Percentiles rank a stretch among this genome's conserved stretches.
phyloP scores from a whole-genome alignment of 2,113 vertebrate species.

The Crotalus helleri region DNA sequence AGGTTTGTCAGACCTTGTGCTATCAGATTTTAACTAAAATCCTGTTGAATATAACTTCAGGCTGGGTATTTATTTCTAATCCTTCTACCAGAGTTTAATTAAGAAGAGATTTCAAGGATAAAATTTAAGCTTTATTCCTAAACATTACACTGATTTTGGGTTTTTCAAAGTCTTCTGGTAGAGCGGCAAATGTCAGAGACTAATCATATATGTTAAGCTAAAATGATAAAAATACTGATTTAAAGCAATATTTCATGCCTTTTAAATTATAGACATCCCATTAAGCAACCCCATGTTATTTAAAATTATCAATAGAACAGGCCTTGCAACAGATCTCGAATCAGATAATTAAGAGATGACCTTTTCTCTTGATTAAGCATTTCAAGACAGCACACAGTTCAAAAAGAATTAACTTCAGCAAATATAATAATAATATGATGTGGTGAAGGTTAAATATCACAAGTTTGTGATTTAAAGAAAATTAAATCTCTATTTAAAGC shows the following conservation, averaged over 20 bases:
- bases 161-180: background rate
- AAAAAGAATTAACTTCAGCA: constrained; percentile 23
- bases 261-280: constrained; percentile 35
- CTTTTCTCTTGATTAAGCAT: constrained; percentile 49
- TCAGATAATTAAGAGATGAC: constrained; percentile 27
- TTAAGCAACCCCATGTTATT: background rate
- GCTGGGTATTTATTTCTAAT: background rate
- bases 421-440: constrained; percentile 28
- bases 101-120: background rate
- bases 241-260: constrained; percentile 40
- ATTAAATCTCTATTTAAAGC: constrained; percentile 36
- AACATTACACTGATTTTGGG: background rate
- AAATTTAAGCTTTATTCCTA: background rate
- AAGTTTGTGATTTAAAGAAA: constrained; percentile 47
- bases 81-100: background rate
- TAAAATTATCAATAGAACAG: constrained; percentile 32
- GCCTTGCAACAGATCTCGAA: background rate
- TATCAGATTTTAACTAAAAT: background rate
- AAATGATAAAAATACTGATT: constrained; percentile 23
- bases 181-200: background rate
- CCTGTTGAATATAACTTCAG: background rate
- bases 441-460: constrained; percentile 34
- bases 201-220: background rate
- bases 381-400: constrained; percentile 33
- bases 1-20: background rate